phyloP scores from a whole-genome alignment of 1,140 invertebrate genomes.

The Chrysopa pallens region DNA sequence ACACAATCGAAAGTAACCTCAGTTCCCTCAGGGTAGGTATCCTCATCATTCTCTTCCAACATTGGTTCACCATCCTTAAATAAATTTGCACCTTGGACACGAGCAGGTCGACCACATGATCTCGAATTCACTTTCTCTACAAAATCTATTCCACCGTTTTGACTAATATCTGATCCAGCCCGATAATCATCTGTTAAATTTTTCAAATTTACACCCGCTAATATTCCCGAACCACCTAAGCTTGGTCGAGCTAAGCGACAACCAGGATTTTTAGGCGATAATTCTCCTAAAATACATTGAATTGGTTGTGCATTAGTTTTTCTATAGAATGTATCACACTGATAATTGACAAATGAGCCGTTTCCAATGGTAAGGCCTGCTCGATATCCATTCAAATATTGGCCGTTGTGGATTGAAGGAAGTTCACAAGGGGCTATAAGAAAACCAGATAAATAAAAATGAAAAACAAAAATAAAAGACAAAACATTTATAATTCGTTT shows the following conservation, averaged over 20 bases:
- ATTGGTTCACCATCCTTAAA: constrained; percentile 36
- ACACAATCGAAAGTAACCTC: constrained; percentile 69
- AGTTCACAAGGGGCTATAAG: constrained; percentile 50
- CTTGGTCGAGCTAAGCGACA: constrained; percentile 23
- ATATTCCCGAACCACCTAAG: neutral
- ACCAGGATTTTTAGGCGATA: constrained; percentile 34
- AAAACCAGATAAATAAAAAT: constrained; percentile 1
- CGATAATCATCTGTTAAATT: constrained; percentile 16
- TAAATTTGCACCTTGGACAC: constrained; percentile 45
- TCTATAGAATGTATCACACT: constrained; percentile 41
- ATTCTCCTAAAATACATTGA: constrained; percentile 47
- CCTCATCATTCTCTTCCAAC: constrained; percentile 20
- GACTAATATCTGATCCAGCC: constrained; percentile 43
- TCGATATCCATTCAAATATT: constrained; percentile 57
- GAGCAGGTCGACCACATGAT: constrained; percentile 42
- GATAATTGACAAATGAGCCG: constrained; percentile 46
- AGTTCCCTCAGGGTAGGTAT: constrained; percentile 53
- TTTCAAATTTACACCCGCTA: neutral
- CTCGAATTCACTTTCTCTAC: constrained; percentile 28
- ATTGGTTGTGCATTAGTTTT: constrained; percentile 27
- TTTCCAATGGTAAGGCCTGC: constrained; percentile 60
- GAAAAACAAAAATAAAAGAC: constrained; percentile 2
- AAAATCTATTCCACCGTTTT: constrained; percentile 42
- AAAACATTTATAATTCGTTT: constrained; percentile 5
- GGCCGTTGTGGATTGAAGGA: constrained; percentile 47